phyloP scores from a whole-genome alignment of 2,113 vertebrate species.

The Ascaphus truei region DNA sequence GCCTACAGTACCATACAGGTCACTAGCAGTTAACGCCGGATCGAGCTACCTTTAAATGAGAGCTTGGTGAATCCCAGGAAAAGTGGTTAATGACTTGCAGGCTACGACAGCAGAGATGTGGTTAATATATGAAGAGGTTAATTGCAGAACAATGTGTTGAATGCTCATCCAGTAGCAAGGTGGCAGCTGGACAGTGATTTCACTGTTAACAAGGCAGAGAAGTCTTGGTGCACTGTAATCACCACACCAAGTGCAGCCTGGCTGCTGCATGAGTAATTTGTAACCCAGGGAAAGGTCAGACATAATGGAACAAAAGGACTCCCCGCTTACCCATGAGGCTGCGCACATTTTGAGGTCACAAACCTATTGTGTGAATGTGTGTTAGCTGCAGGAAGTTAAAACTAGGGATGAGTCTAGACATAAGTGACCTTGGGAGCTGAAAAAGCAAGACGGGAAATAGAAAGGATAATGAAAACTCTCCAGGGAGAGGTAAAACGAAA shows the following conservation, averaged over 20 bases:
- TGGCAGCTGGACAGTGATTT: constrained; percentile 73
- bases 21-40: too few species aligned
- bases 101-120: too few species aligned
- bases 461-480: constrained; percentile 85
- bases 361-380: constrained; percentile 59
- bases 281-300: constrained; percentile 69
- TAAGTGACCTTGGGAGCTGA: constrained; percentile 78
- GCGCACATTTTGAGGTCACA: constrained; percentile 58
- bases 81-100: too few species aligned
- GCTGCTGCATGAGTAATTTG: constrained; percentile 62
- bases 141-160: background rate
- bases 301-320: constrained; percentile 67
- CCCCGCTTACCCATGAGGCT: constrained; percentile 56
- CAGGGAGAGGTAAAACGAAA: constrained; percentile 75
- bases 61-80: too few species aligned
- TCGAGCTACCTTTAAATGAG: too few species aligned
- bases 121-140: background rate
- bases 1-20: too few species aligned
- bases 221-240: constrained; percentile 48
- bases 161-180: constrained; percentile 37
- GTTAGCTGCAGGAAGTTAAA: constrained; percentile 64
- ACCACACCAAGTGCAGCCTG: constrained; percentile 67
- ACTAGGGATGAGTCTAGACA: constrained; percentile 68
- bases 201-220: constrained; percentile 67
- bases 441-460: constrained; percentile 66